Conservation (phyloP, 2,888 invertebrate species). For the Gortyna flavago region DNA sequence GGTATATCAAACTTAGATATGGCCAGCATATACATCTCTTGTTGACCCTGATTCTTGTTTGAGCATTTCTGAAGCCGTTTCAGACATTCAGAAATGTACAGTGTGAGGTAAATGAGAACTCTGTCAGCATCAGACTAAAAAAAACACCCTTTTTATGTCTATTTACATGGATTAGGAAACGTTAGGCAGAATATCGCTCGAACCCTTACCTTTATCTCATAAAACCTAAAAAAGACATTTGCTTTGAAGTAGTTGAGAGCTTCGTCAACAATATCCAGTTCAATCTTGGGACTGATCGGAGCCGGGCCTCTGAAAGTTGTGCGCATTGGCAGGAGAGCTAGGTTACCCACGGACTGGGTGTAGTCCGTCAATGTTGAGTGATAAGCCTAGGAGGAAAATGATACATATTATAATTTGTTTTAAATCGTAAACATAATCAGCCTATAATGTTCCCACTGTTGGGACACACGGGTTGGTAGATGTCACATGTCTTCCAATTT, state of each 20-base stretch:
- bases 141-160: constrained; percentile 69
- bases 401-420: neutral
- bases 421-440: no score
- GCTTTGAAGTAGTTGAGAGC: constrained; percentile 99
- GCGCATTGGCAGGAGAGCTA: constrained; percentile 97
- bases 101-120: constrained; percentile 98
- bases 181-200: neutral
- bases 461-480: no score
- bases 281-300: constrained; percentile 91
- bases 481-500: no score
- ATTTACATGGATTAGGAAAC: neutral
- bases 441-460: no score
- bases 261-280: constrained; percentile 98
- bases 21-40: constrained; percentile 99
- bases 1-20: constrained; percentile 99
- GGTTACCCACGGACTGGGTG: constrained; percentile 95
- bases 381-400: constrained; percentile 93
- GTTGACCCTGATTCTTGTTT: constrained; percentile 96
- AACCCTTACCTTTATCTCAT: constrained; percentile 97
- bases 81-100: constrained; percentile 99
- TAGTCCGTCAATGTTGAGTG: constrained; percentile 96
- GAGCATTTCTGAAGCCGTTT: constrained; percentile 98
- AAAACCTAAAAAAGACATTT: constrained; percentile 99
- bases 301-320: constrained; percentile 98
- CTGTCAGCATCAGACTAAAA: constrained; percentile 98